Evolutionary conservation across 2,113 vertebrate species (phyloP).

Genomic region (Centropristis striata): DNA sequence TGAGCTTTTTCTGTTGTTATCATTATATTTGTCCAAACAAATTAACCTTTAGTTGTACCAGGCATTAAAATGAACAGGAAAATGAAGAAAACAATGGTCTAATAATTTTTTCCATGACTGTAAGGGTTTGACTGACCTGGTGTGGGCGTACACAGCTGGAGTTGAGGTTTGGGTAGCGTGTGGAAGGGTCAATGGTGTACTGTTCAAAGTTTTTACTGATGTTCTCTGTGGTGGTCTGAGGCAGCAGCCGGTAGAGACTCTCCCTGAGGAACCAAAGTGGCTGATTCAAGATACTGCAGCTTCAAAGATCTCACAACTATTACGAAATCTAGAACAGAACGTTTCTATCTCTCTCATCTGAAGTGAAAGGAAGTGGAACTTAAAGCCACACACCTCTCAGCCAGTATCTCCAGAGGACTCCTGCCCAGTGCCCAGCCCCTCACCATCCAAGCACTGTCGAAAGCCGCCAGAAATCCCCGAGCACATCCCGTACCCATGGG

Average conservation of each 20-base stretch:
- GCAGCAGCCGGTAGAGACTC: conserved; percentile 95
- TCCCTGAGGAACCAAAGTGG: conserved; percentile 83
- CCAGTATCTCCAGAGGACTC: conserved; percentile 89
- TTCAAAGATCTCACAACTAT: neutral
- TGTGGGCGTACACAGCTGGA: conserved; percentile 91
- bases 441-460: conserved; percentile 97
- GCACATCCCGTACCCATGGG: conserved; percentile 99
- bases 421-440: conserved; percentile 91
- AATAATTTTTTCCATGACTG: too few relatives aligned
- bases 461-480: conserved; percentile 95
- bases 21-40: too few relatives aligned
- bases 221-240: conserved; percentile 97
- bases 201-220: conserved; percentile 98
- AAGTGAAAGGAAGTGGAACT: neutral
- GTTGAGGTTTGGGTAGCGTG: conserved; percentile 96
- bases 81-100: too few relatives aligned
- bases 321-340: too few relatives aligned
- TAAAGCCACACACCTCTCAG: conserved; percentile 88
- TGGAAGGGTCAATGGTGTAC: conserved; percentile 93
- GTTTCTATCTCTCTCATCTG: neutral
- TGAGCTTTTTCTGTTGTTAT: too few relatives aligned
- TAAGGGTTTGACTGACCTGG: conserved; percentile 91
- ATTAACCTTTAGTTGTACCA: too few relatives aligned
- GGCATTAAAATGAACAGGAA: too few relatives aligned
- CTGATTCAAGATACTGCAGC: neutral